Evolutionary conservation across 2,113 vertebrate genomes (phyloP), one percentile per base, ranked within the genome.

Genomic region (Etheostoma cragini): DNA sequence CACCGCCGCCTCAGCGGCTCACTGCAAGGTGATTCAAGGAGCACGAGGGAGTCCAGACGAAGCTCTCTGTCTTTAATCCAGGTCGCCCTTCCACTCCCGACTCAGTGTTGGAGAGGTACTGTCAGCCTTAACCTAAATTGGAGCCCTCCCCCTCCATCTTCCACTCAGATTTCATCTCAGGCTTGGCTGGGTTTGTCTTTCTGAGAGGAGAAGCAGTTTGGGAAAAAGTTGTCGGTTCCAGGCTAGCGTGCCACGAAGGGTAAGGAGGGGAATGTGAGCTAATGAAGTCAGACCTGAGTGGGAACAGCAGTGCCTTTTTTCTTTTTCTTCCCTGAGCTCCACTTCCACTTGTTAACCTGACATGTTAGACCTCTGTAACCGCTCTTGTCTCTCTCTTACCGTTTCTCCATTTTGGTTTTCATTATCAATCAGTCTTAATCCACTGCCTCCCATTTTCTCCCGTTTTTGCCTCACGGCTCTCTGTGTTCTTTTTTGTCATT

Each of bases 111-210:
- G 21, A 87, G 70, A 83, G 72, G 65, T 76, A 61, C 78, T 82
- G 87, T 87, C 88, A 89, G 80, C 82, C 78, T 82, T 86, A 87
- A 89, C 90, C 88, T 85, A 88, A 88, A 88, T 91, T 80, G 81
- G 70, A 77, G 47, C 66, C 54, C 42, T 11, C 15, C 64, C 26
- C 38, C 72, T 80, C 72, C 60, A 56, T 76, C 76, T 71, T 75
- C 66, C 81, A 62, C 66, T 72, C 76, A 75, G 80, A 85, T 87
- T 87, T 87, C 79, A 81, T 84, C 73, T 86, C 77, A 68, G 56
- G 84, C 82, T 87, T 74, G 61, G 78, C 72, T 81, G 80, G 80
- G 30, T 75, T 84, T 54, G 82, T 76, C 86, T 85, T 61, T 78
- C 33, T 50, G 80, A 79, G 69, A 83, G 81, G 73, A 62, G 30